Evolutionary conservation across 2,888 invertebrate species (phyloP).

Genomic region (Carpatolechia fugitivella): DNA sequence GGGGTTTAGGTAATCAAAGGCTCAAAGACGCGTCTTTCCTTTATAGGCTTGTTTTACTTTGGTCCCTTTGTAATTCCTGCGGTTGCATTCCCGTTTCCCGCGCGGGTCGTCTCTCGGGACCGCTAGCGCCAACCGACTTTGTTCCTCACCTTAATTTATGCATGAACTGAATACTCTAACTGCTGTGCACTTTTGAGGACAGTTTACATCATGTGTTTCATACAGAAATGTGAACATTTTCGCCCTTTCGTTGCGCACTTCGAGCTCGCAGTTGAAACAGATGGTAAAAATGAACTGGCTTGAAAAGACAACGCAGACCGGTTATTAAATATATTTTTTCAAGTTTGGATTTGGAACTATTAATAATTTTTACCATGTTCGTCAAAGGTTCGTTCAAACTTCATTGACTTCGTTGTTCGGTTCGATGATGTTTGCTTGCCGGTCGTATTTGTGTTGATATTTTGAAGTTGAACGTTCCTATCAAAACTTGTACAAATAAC

Average conservation of each 20-base stretch:
- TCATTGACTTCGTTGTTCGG: not conserved
- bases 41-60: slow-evolving; percentile 51
- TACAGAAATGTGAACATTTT: slow-evolving; percentile 1
- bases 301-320: slow-evolving; percentile 1
- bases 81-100: slow-evolving; percentile 60
- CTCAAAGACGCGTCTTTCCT: slow-evolving; percentile 59
- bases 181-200: not conserved
- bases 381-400: not conserved
- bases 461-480: slow-evolving; percentile 3
- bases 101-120: slow-evolving; percentile 31
- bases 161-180: slow-evolving; percentile 1
- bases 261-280: slow-evolving; percentile 3
- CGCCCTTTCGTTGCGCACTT: slow-evolving; percentile 17
- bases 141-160: slow-evolving; percentile 11
- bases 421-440: slow-evolving; percentile 1
- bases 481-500: slow-evolving; percentile 13
- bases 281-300: slow-evolving; percentile 8
- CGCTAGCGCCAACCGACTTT: slow-evolving; percentile 29
- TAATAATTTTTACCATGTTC: not conserved
- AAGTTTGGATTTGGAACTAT: too few species aligned
- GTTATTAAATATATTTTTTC: too few species aligned
- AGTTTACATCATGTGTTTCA: slow-evolving; percentile 7
- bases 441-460: slow-evolving; percentile 1
- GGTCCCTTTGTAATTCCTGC: slow-evolving; percentile 65
- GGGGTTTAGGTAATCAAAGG: slow-evolving; percentile 54